A percentile compares a stretch with the other conserved stretches of the same genome.
Evolutionary conservation across 2,888 invertebrate species (phyloP).

Genomic region (Polyploca ridens): DNA sequence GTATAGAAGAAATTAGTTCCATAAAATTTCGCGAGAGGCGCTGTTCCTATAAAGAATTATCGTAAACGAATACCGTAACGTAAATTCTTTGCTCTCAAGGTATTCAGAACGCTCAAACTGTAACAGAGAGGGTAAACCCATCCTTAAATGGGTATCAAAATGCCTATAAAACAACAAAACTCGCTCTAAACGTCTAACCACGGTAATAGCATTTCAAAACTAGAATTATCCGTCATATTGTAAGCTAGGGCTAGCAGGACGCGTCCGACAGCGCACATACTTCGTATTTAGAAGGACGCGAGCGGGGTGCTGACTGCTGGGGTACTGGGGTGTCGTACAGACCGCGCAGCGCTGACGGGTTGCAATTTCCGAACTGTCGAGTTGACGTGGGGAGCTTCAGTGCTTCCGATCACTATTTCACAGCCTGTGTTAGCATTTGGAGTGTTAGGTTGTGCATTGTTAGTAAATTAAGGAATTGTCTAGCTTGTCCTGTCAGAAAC

Average conservation of each 20-base stretch:
- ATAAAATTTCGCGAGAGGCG: too few species aligned
- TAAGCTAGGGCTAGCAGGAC: neutral
- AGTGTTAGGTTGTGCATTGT: conserved; percentile 10
- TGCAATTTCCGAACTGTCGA: conserved; percentile 70
- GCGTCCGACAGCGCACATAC: neutral
- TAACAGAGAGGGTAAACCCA: too few species aligned
- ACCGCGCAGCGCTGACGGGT: conserved; percentile 36
- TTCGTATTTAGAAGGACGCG: neutral
- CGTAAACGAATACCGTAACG: too few species aligned
- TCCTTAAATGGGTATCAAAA: too few species aligned
- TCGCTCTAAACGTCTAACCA: too few species aligned
- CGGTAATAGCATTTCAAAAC: conserved; percentile 1
- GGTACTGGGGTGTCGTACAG: neutral
- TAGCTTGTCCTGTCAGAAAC: neutral
- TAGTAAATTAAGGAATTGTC: conserved; percentile 8
- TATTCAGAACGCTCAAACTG: too few species aligned
- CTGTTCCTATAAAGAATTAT: too few species aligned
- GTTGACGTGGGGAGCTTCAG: conserved; percentile 26
- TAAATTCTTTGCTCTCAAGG: too few species aligned
- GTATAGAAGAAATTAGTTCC: too few species aligned
- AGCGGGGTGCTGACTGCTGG: too few species aligned
- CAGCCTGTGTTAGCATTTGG: conserved; percentile 13
- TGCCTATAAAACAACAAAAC: too few species aligned
- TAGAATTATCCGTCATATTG: neutral
- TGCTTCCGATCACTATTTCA: conserved; percentile 24